Conservation (phyloP, 2,113 vertebrate genomes). For the Excalfactoria chinensis region DNA sequence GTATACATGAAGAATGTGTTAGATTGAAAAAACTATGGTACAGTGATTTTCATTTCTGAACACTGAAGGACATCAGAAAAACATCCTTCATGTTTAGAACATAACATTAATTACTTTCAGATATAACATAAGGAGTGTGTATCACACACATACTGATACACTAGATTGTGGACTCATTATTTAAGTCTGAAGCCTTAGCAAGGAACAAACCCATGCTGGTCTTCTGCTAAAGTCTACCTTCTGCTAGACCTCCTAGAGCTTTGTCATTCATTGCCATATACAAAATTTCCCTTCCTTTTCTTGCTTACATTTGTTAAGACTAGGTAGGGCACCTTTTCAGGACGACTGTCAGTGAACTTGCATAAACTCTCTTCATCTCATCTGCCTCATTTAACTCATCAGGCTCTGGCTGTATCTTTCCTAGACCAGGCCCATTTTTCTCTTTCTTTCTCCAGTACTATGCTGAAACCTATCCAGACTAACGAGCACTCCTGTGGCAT, state of each 20-base stretch:
- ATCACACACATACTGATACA: not conserved
- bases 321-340: not conserved
- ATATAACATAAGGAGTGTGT: not conserved
- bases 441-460: not conserved
- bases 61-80: not conserved
- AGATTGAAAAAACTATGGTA: not conserved
- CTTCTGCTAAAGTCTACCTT: not conserved
- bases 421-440: not conserved
- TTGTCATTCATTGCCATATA: rapidly evolving
- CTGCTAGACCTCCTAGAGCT: not conserved
- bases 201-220: not conserved
- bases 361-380: not conserved
- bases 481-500: not conserved
- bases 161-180: not conserved
- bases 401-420: not conserved
- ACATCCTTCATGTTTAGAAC: not conserved
- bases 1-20: not conserved
- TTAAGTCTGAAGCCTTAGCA: not conserved
- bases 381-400: not conserved
- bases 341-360: not conserved
- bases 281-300: not conserved
- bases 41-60: not conserved
- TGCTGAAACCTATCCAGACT: not conserved
- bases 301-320: not conserved
- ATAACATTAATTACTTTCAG: not conserved